Base-by-base conservation (phyloP, 92 coral and sea anemone species). In the Porites divaricata region DNA sequence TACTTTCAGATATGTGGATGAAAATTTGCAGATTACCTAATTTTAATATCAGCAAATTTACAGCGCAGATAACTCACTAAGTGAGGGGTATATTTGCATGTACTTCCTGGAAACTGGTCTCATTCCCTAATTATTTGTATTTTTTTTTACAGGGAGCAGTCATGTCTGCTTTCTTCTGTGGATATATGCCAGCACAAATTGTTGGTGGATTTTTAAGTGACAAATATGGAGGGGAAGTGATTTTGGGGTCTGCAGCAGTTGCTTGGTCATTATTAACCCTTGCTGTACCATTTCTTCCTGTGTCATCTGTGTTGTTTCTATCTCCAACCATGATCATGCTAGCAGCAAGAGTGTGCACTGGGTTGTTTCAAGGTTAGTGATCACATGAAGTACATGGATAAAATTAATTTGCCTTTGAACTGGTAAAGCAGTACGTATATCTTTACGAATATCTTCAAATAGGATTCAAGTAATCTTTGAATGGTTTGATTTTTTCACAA, bases 121-220 rank as follows among this genome's bases (percentile, higher is more conserved):
- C 45, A 35, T 35, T 35, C 45, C 45, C 45, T 2, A 35, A 35
- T 35, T 35, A 54, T 26, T 21, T 78, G 6, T 49, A 13, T 49
- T 22, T 67, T 16, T 28, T 4, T 20, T 87, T 72, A 35, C 76
- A 97, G 99, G 98, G 99, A 57, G 87, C 94, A 9, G 93, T 97
- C 15, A 88, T 97, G 89, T 97, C 99, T 12, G 91, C 98, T 2
- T 97, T 97, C 83, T 97, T 97, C 94, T 97, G 99, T 98, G 99
- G 99, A 17, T 97, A 97, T 86, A 93, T 95, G 28, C 96, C 98
- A 24, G 96, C 98, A 16, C 99, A 97, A 80, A 82, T 97, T 59
- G 80, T 95, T 50, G 99, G 99, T 22, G 99, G 99, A 28, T 97
- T 90, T 93, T 84, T 97, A 28, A 97, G 99, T 87, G 99, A 97